Base-by-base conservation (phyloP, 2,113 vertebrate species). In the Columba livia region DNA sequence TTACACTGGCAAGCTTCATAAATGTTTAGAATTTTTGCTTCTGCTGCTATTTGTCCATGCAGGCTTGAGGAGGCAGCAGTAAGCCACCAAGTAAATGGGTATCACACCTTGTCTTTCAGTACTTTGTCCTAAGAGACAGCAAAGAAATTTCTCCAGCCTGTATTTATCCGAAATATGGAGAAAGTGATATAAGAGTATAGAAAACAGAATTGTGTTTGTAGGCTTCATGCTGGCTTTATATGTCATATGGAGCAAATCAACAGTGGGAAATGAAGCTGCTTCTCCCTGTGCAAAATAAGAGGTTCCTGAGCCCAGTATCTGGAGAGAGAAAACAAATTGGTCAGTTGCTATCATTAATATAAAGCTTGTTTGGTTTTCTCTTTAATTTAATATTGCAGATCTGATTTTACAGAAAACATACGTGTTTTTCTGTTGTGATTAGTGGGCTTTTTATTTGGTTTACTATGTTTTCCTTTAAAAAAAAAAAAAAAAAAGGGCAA, bases 11-110 rank as follows among this genome's bases (percentile, higher is more conserved):
- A 93, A 84, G 57, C 21, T 44, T 92, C 36, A 71, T 91, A 96
- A 81, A 81, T 21, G 25, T 85, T 75, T 70, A 9, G 57, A 94
- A 44, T 89, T 90, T 86, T 92, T 93, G 4, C n/a, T 47, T 96
- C 66, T 88, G 48, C n/a, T 40, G 81, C 61, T 91, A 23, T 60
- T 71, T 51, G 12, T 89, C 51, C 36, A 42, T 4, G 23, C 10
- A 10, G 25, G 47, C 42, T 91, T 94, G 48, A 94, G 89, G 31
- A 72, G 26, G 66, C 26, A 90, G 86, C 38, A 85, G 34, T 78
- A 89, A 83, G 44, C 40, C 61, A 74, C 42, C 72, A 66, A 54
- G n/a, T 66, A 88, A 89, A 84, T 81, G 26, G 42, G 21, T 79
- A 85, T 85, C 38, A 66, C 7, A 31, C 24, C 19, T 42, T 56